phyloP scores from a whole-genome alignment of 2,888 invertebrate genomes.

The Eupsilia transversa region DNA sequence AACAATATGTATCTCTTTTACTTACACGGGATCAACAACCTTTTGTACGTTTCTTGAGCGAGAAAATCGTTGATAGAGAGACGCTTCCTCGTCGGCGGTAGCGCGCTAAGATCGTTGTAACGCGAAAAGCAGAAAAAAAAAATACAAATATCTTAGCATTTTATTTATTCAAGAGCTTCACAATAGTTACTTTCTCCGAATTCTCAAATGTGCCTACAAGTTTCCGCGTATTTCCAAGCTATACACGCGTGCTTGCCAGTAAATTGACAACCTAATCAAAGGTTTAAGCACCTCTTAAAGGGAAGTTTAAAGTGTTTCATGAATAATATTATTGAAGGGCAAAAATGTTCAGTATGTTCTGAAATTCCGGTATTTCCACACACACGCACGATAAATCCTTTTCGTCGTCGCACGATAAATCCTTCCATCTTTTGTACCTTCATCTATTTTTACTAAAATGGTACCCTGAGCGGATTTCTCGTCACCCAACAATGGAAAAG shows the following conservation, averaged over 20 bases:
- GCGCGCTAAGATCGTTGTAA: not conserved
- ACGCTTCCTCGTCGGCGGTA: not conserved
- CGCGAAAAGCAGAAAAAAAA: not conserved
- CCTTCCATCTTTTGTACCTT: conserved; percentile 57
- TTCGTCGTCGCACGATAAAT: conserved; percentile 46
- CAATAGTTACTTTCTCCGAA: not conserved
- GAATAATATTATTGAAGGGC: conserved; percentile 2
- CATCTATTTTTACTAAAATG: conserved; percentile 48
- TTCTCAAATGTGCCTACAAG: not conserved
- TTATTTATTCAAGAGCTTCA: not conserved
- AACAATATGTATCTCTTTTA: not conserved
- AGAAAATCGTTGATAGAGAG: not conserved
- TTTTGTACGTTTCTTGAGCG: not conserved
- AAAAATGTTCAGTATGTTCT: not conserved
- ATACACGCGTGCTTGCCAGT: not conserved
- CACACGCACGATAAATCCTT: conserved; percentile 42
- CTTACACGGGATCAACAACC: not conserved
- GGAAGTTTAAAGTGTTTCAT: not conserved
- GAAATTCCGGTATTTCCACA: conserved; percentile 31
- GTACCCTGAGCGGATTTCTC: conserved; percentile 23
- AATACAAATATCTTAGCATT: not conserved
- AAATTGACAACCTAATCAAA: not conserved
- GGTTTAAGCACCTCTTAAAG: not conserved
- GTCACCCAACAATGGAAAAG: conserved; percentile 43
- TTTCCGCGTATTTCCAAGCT: not conserved